Conservation (phyloP, 1,140 invertebrate genomes). For the Diabrotica virgifera region DNA sequence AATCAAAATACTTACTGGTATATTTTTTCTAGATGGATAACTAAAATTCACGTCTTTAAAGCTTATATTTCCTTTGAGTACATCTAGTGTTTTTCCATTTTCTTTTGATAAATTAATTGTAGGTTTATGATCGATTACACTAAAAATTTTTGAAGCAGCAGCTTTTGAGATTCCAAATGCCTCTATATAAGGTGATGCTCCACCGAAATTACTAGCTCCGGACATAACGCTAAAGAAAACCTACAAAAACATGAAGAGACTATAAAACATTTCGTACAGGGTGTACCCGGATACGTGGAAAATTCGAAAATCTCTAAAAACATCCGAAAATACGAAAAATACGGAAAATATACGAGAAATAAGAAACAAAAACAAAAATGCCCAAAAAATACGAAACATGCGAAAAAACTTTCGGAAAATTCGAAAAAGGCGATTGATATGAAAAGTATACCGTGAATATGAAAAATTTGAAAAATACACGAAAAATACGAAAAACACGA, state of each 20-base stretch:
- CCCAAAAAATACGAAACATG: too few relatives aligned
- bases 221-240: conserved; percentile 21
- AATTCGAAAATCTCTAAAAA: too few relatives aligned
- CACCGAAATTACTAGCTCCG: conserved; percentile 65
- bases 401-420: too few relatives aligned
- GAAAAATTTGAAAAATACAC: too few relatives aligned
- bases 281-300: too few relatives aligned
- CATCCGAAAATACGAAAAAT: too few relatives aligned
- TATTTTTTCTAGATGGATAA: conserved; percentile 82
- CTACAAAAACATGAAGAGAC: conserved; percentile 5
- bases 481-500: too few relatives aligned
- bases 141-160: conserved; percentile 79
- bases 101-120: conserved; percentile 74
- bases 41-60: conserved; percentile 76
- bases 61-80: conserved; percentile 63
- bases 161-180: conserved; percentile 72
- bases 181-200: conserved; percentile 80
- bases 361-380: too few relatives aligned
- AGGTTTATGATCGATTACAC: conserved; percentile 77
- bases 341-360: too few relatives aligned
- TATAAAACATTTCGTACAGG: neutral
- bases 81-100: conserved; percentile 55
- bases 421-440: too few relatives aligned
- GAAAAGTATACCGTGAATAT: too few relatives aligned
- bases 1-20: conserved; percentile 55